phyloP scores from a whole-genome alignment of 2,888 invertebrate genomes.

The Brachypalpus laphriformis region DNA sequence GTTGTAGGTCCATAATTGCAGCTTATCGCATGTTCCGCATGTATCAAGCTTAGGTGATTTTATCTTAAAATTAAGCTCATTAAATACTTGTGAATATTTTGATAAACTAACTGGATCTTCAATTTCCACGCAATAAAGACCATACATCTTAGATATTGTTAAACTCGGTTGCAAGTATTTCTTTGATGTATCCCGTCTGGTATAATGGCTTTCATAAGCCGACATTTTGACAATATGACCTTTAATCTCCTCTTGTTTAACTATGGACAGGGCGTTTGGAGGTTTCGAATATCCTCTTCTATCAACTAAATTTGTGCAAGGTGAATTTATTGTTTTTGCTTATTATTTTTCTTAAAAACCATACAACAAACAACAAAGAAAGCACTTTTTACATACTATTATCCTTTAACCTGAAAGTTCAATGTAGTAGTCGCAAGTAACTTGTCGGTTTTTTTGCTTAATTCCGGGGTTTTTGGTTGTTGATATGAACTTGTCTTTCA shows the following conservation, averaged over 20 bases:
- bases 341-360: slow-evolving; percentile 12
- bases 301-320: neutral
- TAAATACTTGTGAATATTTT: too few relatives aligned
- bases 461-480: too few relatives aligned
- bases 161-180: too few relatives aligned
- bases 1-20: slow-evolving; percentile 11
- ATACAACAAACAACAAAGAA: slow-evolving; percentile 2
- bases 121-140: too few relatives aligned
- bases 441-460: too few relatives aligned
- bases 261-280: neutral
- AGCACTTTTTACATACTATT: slow-evolving; percentile 8
- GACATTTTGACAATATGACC: neutral
- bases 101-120: too few relatives aligned
- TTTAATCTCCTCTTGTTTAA: neutral
- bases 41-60: too few relatives aligned
- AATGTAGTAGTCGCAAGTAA: too few relatives aligned
- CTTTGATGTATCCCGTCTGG: neutral
- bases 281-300: neutral
- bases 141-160: too few relatives aligned
- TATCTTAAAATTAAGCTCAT: slow-evolving; percentile 13
- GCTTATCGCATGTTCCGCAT: slow-evolving; percentile 13
- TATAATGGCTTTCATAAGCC: slow-evolving; percentile 1
- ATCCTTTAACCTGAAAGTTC: neutral
- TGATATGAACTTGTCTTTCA: too few relatives aligned
- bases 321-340: neutral